phyloP scores from a whole-genome alignment of 1,140 invertebrate genomes.

The Drosophila parabipectinata region DNA sequence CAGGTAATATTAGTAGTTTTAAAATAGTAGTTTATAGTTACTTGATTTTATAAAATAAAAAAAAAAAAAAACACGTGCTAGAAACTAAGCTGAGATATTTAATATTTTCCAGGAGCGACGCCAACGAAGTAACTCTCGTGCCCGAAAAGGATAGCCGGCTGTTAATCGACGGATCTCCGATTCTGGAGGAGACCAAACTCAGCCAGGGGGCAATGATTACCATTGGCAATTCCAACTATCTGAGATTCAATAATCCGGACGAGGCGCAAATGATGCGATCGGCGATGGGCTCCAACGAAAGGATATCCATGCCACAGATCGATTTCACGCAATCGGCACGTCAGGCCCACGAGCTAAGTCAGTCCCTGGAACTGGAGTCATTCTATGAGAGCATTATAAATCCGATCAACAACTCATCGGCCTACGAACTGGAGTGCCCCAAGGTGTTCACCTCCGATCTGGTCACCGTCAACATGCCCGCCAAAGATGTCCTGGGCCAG shows the following conservation, averaged over 20 bases:
- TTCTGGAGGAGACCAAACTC: conserved; percentile 71
- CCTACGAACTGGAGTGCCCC: conserved; percentile 85
- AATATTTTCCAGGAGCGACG: conserved; percentile 84
- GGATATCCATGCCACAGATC: conserved; percentile 89
- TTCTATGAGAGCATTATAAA: conserved; percentile 77
- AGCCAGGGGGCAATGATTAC: conserved; percentile 92
- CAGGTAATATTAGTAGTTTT: conserved; percentile 10
- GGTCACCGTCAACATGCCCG: conserved; percentile 91
- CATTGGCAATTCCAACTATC: conserved; percentile 93
- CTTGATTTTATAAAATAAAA: background rate
- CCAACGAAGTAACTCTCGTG: conserved; percentile 92
- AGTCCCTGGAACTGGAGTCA: conserved; percentile 64
- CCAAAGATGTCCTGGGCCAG: conserved; percentile 89
- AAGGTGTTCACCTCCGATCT: conserved; percentile 91
- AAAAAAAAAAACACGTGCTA: background rate
- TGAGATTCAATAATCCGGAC: conserved; percentile 95
- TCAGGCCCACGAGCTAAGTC: conserved; percentile 33
- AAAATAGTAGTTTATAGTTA: background rate
- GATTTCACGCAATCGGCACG: conserved; percentile 71
- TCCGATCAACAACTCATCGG: conserved; percentile 59
- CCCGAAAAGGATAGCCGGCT: conserved; percentile 85
- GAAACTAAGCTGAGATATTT: background rate
- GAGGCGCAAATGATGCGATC: conserved; percentile 92
- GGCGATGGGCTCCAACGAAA: conserved; percentile 84
- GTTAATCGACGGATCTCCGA: conserved; percentile 72